phyloP scores from a whole-genome alignment of 2,113 vertebrate genomes.

The Notothenia rossii region DNA sequence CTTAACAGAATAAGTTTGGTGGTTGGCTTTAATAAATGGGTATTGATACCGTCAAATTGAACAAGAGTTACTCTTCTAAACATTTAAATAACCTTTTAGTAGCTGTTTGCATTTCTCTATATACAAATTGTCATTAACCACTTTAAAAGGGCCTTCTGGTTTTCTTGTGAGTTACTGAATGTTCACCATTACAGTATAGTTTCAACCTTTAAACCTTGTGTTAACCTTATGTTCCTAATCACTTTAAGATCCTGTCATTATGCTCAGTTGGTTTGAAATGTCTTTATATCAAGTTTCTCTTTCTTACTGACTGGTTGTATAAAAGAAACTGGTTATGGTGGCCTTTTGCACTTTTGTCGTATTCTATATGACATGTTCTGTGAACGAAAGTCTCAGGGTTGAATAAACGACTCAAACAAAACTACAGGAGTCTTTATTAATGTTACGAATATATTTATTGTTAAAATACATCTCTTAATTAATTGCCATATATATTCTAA shows the following conservation, averaged over 20 bases:
- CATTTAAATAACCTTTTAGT: no score
- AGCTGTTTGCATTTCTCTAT: no score
- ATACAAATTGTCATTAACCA: no score
- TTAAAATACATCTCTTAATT: conserved; percentile 73
- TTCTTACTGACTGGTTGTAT: conserved; percentile 5
- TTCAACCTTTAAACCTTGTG: no score
- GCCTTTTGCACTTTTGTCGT: conserved; percentile 46
- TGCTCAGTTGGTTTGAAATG: conserved; percentile 20
- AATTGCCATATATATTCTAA: conserved; percentile 19
- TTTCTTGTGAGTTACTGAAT: no score
- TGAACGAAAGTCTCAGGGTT: conserved; percentile 52
- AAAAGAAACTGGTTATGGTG: not conserved
- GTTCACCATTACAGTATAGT: no score
- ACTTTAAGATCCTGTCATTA: not conserved
- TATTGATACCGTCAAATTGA: no score
- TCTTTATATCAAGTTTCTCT: conserved; percentile 12
- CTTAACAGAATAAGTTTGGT: no score
- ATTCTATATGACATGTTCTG: conserved; percentile 43
- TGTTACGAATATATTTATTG: conserved; percentile 66
- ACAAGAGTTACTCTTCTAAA: no score
- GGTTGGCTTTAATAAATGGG: no score
- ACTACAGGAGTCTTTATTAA: conserved; percentile 4
- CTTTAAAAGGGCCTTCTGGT: no score
- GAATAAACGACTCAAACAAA: conserved; percentile 48
- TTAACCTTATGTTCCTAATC: not conserved